These are phyloP conservation scores for Congeria kusceri DNA, from an alignment of 2,888 invertebrate species.

Conservation along the genomic window DNA sequence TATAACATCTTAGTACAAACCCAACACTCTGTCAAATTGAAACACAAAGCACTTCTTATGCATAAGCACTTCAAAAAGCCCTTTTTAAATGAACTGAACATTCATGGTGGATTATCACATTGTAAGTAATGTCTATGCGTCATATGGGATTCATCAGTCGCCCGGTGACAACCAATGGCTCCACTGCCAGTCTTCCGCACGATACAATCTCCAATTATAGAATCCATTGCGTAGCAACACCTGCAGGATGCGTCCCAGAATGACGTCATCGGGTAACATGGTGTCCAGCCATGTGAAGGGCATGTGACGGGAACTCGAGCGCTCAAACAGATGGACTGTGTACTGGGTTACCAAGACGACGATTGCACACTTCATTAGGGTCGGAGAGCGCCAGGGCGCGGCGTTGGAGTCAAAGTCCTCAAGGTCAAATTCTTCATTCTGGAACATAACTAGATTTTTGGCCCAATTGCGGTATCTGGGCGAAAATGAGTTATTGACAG, in stretches of 20 bases:
- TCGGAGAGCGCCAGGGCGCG: constrained; percentile 73
- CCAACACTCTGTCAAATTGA: no score
- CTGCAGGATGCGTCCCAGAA: constrained; percentile 74
- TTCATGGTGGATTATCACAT: no score
- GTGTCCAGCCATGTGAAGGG: constrained; percentile 50
- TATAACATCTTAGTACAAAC: no score
- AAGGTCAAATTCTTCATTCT: constrained; percentile 60
- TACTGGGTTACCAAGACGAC: constrained; percentile 80
- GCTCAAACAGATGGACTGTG: constrained; percentile 68
- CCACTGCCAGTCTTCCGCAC: constrained; percentile 78
- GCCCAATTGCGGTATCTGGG: no score
- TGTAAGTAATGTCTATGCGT: no score
- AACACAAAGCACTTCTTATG: no score
- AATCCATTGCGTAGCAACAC: constrained; percentile 71
- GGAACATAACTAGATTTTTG: no score
- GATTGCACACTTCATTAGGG: constrained; percentile 75
- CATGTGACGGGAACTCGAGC: constrained; percentile 64
- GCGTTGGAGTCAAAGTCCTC: constrained; percentile 55
- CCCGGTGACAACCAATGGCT: constrained; percentile 71
- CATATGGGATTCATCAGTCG: no score
- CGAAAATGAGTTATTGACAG: no score
- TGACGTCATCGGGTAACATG: constrained; percentile 71
- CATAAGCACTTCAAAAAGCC: no score
- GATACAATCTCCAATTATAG: constrained; percentile 78
- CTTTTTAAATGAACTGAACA: no score